Conservation (phyloP, 2,797 vertebrate genomes). For the Karalla daura region DNA sequence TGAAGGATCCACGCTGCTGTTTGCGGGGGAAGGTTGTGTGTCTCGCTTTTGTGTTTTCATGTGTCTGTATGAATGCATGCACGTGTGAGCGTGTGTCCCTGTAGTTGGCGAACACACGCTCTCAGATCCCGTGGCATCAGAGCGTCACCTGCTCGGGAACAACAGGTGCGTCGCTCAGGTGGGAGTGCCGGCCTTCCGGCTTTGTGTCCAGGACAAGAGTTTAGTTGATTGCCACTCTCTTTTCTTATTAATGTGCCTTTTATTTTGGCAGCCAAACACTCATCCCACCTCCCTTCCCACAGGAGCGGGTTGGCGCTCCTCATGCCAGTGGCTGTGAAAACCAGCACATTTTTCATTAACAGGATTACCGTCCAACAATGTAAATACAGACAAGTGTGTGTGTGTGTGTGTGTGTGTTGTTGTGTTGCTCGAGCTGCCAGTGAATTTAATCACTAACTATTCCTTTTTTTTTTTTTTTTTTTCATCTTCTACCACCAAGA, state of each 20-base stretch:
- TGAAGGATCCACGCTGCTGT: no score
- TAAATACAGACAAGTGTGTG: conserved; percentile 75
- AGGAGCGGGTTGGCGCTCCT: conserved; percentile 53
- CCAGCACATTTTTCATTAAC: conserved; percentile 81
- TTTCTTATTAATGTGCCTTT: conserved; percentile 64
- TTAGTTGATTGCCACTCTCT: conserved; percentile 64
- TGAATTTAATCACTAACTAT: conserved; percentile 81
- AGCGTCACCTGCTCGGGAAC: conserved; percentile 45
- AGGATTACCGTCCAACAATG: conserved; percentile 78
- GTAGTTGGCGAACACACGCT: conserved; percentile 18
- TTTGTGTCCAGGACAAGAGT: conserved; percentile 46
- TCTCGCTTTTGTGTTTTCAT: neutral
- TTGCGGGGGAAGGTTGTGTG: no score
- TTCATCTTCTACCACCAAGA: conserved; percentile 65
- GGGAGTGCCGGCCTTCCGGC: neutral
- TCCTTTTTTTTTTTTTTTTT: conserved; percentile 54
- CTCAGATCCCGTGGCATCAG: conserved; percentile 31
- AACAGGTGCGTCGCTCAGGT: conserved; percentile 37
- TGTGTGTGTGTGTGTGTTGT: conserved; percentile 48
- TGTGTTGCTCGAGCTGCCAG: conserved; percentile 65
- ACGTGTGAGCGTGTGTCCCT: conserved; percentile 10
- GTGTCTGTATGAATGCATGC: conserved; percentile 11
- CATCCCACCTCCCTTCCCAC: conserved; percentile 58
- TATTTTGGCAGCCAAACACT: conserved; percentile 57
- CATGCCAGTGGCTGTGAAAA: conserved; percentile 74